phyloP scores from a whole-genome alignment of 2,888 invertebrate genomes.

The Oscheius myriophilus region DNA sequence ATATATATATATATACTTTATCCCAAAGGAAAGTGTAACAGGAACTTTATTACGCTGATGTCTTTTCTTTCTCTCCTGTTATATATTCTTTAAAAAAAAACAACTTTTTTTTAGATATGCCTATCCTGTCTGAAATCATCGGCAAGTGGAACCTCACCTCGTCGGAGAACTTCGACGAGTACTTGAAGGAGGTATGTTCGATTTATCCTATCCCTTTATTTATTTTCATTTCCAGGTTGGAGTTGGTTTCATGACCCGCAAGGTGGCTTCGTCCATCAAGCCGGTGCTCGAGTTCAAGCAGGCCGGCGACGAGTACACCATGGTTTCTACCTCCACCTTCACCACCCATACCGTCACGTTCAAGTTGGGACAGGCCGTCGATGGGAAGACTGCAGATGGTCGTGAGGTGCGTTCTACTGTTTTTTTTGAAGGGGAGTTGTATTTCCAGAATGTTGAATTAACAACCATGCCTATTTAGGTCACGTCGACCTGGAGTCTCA shows the following conservation, averaged over 20 bases:
- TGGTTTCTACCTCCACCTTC: conserved; percentile 67
- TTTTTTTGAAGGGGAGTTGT: neutral
- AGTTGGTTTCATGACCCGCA: too few species aligned
- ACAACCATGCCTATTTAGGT: conserved; percentile 57
- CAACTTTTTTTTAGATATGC: too few species aligned
- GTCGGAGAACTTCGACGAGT: conserved; percentile 68
- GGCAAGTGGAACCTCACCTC: conserved; percentile 67
- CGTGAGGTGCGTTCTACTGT: conserved; percentile 51
- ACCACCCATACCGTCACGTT: conserved; percentile 64
- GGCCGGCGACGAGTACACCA: too few species aligned
- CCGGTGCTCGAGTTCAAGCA: too few species aligned
- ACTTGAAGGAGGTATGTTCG: conserved; percentile 58
- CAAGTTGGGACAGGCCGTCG: conserved; percentile 59
- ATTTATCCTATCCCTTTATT: neutral
- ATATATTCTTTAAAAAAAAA: too few species aligned
- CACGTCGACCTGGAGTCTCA: conserved; percentile 54
- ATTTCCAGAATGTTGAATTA: too few species aligned
- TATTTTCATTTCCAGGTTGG: conserved; percentile 39
- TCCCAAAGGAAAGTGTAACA: too few species aligned
- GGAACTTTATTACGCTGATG: too few species aligned
- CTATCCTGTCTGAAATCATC: too few species aligned
- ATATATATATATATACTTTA: too few species aligned
- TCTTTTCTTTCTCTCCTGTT: too few species aligned
- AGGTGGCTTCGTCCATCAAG: too few species aligned
- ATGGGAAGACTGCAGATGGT: conserved; percentile 68